Evolutionary conservation across 2,888 invertebrate genomes (phyloP).

Genomic region (Ceramica pisi): DNA sequence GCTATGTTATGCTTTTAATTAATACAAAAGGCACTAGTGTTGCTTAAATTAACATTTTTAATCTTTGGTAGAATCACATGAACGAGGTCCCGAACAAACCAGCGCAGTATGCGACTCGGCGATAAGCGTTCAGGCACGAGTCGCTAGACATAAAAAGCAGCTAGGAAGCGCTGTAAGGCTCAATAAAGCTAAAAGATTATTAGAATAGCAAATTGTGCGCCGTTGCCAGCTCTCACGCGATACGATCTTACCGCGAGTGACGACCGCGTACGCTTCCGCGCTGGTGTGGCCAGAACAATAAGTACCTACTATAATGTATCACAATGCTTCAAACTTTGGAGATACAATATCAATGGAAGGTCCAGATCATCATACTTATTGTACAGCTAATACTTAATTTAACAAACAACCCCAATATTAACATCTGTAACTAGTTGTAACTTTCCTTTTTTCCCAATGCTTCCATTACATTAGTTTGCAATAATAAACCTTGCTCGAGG

Average conservation of each 20-base stretch:
- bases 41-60: constrained; percentile 61
- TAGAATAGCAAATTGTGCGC: constrained; percentile 7
- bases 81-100: constrained; percentile 31
- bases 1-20: constrained; percentile 53
- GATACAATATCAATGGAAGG: constrained; percentile 53
- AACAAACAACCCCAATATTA: constrained; percentile 42
- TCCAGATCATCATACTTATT: constrained; percentile 52
- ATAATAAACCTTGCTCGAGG: constrained; percentile 39
- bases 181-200: constrained; percentile 30
- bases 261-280: neutral
- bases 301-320: constrained; percentile 42
- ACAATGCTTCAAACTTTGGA: constrained; percentile 54
- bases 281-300: constrained; percentile 29
- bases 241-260: neutral
- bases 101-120: constrained; percentile 2
- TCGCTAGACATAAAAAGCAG: neutral
- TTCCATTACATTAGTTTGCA: constrained; percentile 27
- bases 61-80: constrained; percentile 67
- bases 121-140: neutral
- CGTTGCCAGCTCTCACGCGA: constrained; percentile 3
- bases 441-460: constrained; percentile 34
- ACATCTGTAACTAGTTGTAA: constrained; percentile 27
- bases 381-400: constrained; percentile 54
- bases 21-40: constrained; percentile 64
- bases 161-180: constrained; percentile 13